A percentile compares a stretch with the other conserved stretches of the same genome.
Evolutionary conservation across 1,140 invertebrate genomes (phyloP).

Genomic region (Drosophila kikkawai): DNA sequence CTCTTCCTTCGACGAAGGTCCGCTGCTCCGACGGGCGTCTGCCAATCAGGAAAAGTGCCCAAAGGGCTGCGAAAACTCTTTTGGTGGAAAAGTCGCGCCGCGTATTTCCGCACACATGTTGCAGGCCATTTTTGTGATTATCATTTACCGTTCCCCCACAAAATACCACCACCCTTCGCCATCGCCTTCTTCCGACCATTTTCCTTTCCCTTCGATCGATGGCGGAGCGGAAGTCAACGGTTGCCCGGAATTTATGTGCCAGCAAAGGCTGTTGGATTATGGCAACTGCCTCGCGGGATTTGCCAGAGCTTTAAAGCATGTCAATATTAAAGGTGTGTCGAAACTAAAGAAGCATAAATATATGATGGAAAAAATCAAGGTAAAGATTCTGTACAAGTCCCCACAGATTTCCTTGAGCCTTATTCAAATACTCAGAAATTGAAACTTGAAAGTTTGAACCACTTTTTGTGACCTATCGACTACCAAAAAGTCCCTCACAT

Average conservation of each 20-base stretch:
- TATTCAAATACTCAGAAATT: no score
- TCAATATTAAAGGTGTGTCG: conserved; percentile 21
- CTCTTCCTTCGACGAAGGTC: neutral
- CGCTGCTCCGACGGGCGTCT: conserved; percentile 21
- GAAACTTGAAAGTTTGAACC: no score
- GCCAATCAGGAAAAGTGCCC: conserved; percentile 73
- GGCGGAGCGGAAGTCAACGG: conserved; percentile 24
- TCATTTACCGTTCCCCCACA: conserved; percentile 65
- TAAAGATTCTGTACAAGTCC: neutral
- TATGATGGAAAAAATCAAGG: neutral
- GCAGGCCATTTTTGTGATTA: conserved; percentile 79
- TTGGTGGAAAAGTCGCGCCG: conserved; percentile 74
- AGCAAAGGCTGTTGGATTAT: conserved; percentile 54
- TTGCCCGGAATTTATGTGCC: conserved; percentile 57
- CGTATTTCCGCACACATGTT: conserved; percentile 82
- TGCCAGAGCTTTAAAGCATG: conserved; percentile 1
- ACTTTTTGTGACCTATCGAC: neutral
- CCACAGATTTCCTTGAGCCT: no score
- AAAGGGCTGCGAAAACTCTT: conserved; percentile 72
- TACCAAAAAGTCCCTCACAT: neutral
- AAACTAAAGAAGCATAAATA: neutral
- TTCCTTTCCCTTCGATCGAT: conserved; percentile 54
- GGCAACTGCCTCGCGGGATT: conserved; percentile 39
- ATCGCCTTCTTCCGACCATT: conserved; percentile 1
- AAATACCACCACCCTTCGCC: neutral